Evolutionary conservation across 2,797 vertebrate species (phyloP).

Genomic region (Menidia menidia): DNA sequence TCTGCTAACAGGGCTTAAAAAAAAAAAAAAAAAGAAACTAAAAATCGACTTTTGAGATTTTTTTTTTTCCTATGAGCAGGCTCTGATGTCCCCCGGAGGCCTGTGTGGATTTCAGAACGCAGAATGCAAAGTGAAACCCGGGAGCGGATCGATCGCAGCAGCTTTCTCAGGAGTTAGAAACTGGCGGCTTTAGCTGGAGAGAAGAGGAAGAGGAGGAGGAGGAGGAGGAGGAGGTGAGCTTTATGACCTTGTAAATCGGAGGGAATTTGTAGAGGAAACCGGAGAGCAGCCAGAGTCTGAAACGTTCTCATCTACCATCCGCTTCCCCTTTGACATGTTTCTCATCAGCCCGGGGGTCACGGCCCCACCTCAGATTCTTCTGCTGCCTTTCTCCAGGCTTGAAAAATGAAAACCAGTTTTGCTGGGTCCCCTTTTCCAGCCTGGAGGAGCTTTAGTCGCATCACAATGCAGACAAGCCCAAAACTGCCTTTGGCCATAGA

Average conservation of each 20-base stretch:
- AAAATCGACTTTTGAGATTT: too few relatives aligned
- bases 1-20: neutral
- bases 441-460: constrained; percentile 17
- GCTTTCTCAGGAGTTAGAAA: constrained; percentile 50
- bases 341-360: neutral
- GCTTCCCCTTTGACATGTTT: too few relatives aligned
- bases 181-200: constrained; percentile 55
- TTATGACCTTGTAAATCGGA: constrained; percentile 78
- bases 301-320: too few relatives aligned
- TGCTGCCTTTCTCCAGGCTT: neutral
- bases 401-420: neutral
- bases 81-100: too few relatives aligned
- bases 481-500: constrained; percentile 42
- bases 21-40: neutral
- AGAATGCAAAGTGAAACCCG: constrained; percentile 24
- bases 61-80: too few relatives aligned
- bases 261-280: constrained; percentile 72
- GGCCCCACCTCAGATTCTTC: neutral
- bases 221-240: constrained; percentile 44
- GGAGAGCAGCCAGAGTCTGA: constrained; percentile 25
- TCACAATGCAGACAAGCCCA: constrained; percentile 58
- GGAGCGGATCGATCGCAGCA: constrained; percentile 36
- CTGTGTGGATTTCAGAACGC: neutral
- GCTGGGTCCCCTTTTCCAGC: neutral
- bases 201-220: constrained; percentile 46